phyloP scores from a whole-genome alignment of 2,797 vertebrate genomes.

The Synanceia verrucosa region DNA sequence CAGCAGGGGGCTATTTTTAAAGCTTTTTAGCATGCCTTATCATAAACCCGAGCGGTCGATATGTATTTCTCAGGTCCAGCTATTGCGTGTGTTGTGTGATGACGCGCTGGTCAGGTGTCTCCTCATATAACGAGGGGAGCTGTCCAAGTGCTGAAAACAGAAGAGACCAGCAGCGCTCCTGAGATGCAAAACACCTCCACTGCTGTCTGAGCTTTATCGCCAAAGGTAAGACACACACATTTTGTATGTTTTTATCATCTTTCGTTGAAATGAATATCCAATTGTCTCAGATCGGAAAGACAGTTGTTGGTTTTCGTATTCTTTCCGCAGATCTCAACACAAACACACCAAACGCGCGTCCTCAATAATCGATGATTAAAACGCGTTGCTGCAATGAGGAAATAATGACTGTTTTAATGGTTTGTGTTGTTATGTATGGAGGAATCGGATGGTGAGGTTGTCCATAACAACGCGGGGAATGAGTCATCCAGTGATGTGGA shows the following conservation, averaged over 20 bases:
- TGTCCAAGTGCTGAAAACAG: constrained; percentile 85
- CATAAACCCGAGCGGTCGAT: constrained; percentile 76
- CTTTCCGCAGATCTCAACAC: not conserved
- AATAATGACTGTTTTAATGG: not conserved
- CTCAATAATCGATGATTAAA: not conserved
- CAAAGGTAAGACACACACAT: constrained; percentile 73
- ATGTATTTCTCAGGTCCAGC: constrained; percentile 61
- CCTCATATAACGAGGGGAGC: constrained; percentile 82
- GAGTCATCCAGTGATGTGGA: constrained; percentile 79
- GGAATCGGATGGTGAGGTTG: constrained; percentile 71
- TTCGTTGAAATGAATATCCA: not conserved
- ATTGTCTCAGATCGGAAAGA: not conserved
- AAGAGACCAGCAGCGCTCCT: constrained; percentile 66
- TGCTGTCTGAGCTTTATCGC: constrained; percentile 76
- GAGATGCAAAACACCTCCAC: constrained; percentile 75
- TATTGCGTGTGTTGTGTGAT: constrained; percentile 77
- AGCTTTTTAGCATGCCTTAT: constrained; percentile 58
- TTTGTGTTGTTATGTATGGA: constrained; percentile 3
- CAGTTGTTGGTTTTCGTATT: not conserved
- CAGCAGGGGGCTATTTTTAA: constrained; percentile 64
- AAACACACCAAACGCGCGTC: not conserved
- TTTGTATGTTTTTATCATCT: not conserved
- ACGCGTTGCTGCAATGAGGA: not conserved
- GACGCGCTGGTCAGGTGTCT: constrained; percentile 84
- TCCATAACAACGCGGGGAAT: constrained; percentile 78